Evolutionary conservation across 2,888 invertebrate species (phyloP).

Genomic region (Pterobdella sp.): DNA sequence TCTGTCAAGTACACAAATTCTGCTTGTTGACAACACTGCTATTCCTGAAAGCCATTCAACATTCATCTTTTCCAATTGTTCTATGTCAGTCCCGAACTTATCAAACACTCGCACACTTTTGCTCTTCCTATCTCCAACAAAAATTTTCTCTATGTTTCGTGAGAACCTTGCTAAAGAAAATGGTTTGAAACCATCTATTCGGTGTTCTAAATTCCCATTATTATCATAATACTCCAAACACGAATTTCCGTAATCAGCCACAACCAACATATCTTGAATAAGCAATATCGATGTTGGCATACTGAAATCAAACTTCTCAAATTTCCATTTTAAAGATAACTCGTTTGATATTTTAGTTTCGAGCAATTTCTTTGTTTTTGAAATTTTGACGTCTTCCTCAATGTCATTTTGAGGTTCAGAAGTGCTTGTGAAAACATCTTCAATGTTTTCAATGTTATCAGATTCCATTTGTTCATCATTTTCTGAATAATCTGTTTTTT

Average conservation of each 20-base stretch:
- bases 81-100: conserved; percentile 31
- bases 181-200: conserved; percentile 34
- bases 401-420: background rate
- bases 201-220: conserved; percentile 28
- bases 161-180: conserved; percentile 24
- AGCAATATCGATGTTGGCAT: conserved; percentile 34
- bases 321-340: conserved; percentile 24
- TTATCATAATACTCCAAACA: conserved; percentile 33
- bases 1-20: conserved; percentile 32
- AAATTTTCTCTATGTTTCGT: conserved; percentile 21
- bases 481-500: background rate
- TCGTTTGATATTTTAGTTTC: conserved; percentile 10
- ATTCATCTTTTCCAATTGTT: conserved; percentile 31
- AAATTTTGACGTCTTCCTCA: background rate
- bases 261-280: conserved; percentile 29
- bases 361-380: background rate
- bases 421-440: background rate
- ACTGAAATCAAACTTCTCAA: conserved; percentile 32
- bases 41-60: conserved; percentile 35
- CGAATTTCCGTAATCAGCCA: conserved; percentile 34
- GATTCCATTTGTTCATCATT: conserved; percentile 3
- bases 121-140: conserved; percentile 34
- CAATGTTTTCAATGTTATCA: background rate
- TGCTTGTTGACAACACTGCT: conserved; percentile 25
- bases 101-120: conserved; percentile 34